phyloP scores from a whole-genome alignment of 2,113 vertebrate species.

The Ivindomyrus marchei region DNA sequence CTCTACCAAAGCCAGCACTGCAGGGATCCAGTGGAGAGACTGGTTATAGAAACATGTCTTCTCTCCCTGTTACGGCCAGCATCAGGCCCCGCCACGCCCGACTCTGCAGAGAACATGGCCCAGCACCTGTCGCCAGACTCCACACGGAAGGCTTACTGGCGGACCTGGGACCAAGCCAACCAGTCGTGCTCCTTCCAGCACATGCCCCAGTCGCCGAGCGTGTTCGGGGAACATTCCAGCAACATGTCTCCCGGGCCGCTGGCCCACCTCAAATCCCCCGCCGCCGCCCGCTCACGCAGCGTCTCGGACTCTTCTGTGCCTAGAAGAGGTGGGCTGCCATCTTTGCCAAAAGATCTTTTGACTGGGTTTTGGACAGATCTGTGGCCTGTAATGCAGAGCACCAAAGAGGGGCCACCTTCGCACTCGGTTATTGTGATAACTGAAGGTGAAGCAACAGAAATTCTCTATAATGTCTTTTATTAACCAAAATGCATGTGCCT shows the following conservation, averaged over 20 bases:
- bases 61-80: conserved; percentile 50
- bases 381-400: neutral
- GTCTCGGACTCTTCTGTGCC: conserved; percentile 94
- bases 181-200: conserved; percentile 64
- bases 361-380: neutral
- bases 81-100: conserved; percentile 89
- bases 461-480: neutral
- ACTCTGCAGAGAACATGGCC: conserved; percentile 84
- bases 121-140: conserved; percentile 94
- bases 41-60: neutral
- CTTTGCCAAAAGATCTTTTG: neutral
- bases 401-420: neutral
- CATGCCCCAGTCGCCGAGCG: conserved; percentile 64
- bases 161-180: conserved; percentile 65
- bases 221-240: conserved; percentile 75
- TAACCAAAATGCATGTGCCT: neutral
- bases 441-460: neutral
- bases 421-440: neutral
- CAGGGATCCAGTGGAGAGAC: neutral
- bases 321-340: conserved; percentile 63
- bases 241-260: conserved; percentile 23
- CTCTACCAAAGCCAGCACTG: neutral
- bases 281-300: conserved; percentile 78
- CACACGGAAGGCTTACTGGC: conserved; percentile 86
- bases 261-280: conserved; percentile 84